Conservation (phyloP, 2,888 invertebrate genomes). For the Leptinotarsa haldemani region DNA sequence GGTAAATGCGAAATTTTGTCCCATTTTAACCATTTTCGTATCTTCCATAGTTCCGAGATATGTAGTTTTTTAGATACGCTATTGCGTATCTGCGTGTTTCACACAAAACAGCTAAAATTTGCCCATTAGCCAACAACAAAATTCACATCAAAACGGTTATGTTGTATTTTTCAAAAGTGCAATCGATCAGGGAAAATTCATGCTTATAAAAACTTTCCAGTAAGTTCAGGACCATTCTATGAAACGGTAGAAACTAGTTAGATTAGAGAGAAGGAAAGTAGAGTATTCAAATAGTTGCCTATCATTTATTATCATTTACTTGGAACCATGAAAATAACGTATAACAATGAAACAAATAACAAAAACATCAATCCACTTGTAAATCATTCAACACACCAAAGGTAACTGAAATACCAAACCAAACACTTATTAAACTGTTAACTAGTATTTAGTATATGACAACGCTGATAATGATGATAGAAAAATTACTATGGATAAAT, state of each 20-base stretch:
- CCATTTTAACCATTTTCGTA: no score
- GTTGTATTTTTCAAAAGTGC: neutral
- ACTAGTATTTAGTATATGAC: no score
- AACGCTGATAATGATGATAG: no score
- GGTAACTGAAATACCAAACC: slow-evolving; percentile 23
- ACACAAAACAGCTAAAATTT: no score
- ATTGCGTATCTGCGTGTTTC: no score
- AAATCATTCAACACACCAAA: slow-evolving; percentile 14
- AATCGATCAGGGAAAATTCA: neutral
- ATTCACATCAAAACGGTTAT: no score
- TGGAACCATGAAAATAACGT: neutral
- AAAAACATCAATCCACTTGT: slow-evolving; percentile 5
- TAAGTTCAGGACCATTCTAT: neutral
- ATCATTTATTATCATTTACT: neutral
- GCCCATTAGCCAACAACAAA: no score
- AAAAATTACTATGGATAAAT: no score
- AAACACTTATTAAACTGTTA: neutral
- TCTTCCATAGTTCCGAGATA: no score
- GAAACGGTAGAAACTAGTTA: neutral
- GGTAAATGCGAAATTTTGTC: no score
- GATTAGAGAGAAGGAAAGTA: slow-evolving; percentile 17
- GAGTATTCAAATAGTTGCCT: slow-evolving; percentile 29
- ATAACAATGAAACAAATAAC: slow-evolving; percentile 2
- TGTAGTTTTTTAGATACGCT: no score
- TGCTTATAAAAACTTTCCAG: neutral